Conservation (phyloP, 2,888 invertebrate species). For the Cryptophagus acutangulus region DNA sequence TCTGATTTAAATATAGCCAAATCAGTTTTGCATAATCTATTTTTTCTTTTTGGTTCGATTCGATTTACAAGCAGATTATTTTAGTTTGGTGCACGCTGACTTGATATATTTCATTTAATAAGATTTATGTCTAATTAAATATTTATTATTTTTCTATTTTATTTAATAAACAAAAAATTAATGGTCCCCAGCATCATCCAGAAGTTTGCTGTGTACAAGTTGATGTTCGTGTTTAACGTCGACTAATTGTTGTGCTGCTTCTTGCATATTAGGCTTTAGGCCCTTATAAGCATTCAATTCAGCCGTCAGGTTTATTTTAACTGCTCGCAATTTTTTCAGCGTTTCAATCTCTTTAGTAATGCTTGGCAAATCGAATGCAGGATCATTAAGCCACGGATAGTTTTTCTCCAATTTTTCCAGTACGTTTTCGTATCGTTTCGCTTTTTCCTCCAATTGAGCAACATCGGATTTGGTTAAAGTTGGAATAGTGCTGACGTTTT, state of each 20-base stretch:
- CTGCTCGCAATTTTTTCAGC: constrained; percentile 30
- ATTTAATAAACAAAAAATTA: too few species aligned
- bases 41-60: too few species aligned
- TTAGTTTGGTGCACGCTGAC: too few species aligned
- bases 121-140: too few species aligned
- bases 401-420: constrained; percentile 36
- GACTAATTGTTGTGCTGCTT: constrained; percentile 39
- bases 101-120: too few species aligned
- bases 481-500: constrained; percentile 17
- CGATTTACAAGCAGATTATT: too few species aligned
- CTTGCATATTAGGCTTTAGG: constrained; percentile 38
- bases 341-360: constrained; percentile 36
- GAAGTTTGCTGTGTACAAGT: too few species aligned
- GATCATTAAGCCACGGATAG: constrained; percentile 32
- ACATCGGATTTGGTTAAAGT: constrained; percentile 21
- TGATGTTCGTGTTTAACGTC: not conserved
- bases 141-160: too few species aligned
- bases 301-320: constrained; percentile 34
- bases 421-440: constrained; percentile 38
- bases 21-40: too few species aligned
- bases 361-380: constrained; percentile 34
- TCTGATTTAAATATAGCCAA: too few species aligned
- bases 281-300: constrained; percentile 36
- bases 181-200: too few species aligned
- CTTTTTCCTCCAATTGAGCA: constrained; percentile 34